These are phyloP conservation scores for Illadopsis cleaveri DNA, from an alignment of 2,113 vertebrate species.

Conservation along the genomic window DNA sequence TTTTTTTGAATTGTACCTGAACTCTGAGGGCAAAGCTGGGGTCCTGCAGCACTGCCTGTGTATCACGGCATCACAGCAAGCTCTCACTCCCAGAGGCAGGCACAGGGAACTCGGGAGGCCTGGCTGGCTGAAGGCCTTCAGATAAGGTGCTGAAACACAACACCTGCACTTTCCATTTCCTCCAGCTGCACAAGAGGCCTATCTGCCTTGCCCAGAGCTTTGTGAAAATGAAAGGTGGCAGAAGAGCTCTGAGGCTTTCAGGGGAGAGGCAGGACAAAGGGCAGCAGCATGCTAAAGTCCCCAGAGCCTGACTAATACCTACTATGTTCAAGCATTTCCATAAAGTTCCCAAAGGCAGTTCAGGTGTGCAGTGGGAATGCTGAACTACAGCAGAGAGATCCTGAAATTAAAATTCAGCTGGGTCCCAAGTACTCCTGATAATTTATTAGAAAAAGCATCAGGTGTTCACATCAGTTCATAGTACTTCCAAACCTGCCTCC, in stretches of 20 bases:
- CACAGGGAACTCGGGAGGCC: not conserved
- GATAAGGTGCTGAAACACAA: conserved; percentile 25
- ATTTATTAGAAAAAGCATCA: not conserved
- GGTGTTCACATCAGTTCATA: not conserved
- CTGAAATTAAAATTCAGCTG: not conserved
- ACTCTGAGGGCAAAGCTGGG: not conserved
- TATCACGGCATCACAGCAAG: not conserved
- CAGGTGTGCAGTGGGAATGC: not conserved
- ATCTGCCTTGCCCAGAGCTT: not conserved
- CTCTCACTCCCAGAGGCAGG: not conserved
- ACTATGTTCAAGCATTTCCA: not conserved
- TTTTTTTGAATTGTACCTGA: not conserved
- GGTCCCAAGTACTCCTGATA: not conserved
- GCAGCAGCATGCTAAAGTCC: not conserved
- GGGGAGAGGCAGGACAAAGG: not conserved
- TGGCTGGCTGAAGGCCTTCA: not conserved
- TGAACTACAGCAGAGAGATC: not conserved
- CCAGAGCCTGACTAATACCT: not conserved
- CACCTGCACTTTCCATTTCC: not conserved
- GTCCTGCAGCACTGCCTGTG: accelerated
- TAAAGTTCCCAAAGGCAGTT: not conserved
- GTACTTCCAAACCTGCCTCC: not conserved
- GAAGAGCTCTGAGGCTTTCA: not conserved
- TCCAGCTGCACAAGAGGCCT: not conserved
- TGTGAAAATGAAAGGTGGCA: not conserved